phyloP scores from a whole-genome alignment of 2,888 invertebrate genomes.

The Creontiades dilutus region DNA sequence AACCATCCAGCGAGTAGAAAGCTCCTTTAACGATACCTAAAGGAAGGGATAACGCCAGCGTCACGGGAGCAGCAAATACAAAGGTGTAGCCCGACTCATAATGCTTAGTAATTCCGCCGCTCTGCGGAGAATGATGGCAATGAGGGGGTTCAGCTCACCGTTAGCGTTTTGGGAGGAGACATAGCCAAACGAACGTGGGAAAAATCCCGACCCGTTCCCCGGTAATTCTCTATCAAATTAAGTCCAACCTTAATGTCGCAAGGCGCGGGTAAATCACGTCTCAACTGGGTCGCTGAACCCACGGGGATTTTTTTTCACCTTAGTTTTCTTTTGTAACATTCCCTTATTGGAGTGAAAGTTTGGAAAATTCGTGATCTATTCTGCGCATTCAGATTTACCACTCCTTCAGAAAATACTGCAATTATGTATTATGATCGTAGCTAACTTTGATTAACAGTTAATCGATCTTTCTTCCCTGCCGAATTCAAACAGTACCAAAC shows the following conservation, averaged over 20 bases:
- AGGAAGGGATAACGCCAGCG: conserved; percentile 14
- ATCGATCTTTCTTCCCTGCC: no score
- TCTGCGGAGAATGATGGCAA: conserved; percentile 2
- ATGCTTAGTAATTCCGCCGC: conserved; percentile 48
- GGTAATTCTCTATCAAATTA: conserved; percentile 65
- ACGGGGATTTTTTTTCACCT: background rate
- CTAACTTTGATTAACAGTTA: no score
- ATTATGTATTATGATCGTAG: no score
- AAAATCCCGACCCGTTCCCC: conserved; percentile 27
- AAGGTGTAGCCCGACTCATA: conserved; percentile 52
- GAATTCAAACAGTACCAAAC: no score
- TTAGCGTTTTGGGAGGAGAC: conserved; percentile 45
- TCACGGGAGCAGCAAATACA: conserved; percentile 51
- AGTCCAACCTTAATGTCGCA: conserved; percentile 64
- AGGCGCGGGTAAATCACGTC: conserved; percentile 64
- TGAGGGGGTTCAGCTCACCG: conserved; percentile 38
- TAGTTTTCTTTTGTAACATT: background rate
- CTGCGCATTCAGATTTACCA: no score
- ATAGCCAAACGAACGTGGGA: conserved; percentile 63
- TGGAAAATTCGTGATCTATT: no score
- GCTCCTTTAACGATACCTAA: conserved; percentile 44
- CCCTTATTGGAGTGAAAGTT: background rate
- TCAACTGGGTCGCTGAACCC: conserved; percentile 65
- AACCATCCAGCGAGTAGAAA: background rate
- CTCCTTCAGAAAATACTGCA: no score